Percentiles rank a stretch among this genome's conserved stretches.
phyloP scores from a whole-genome alignment of 2,888 invertebrate genomes.

The Argyresthia albistria region DNA sequence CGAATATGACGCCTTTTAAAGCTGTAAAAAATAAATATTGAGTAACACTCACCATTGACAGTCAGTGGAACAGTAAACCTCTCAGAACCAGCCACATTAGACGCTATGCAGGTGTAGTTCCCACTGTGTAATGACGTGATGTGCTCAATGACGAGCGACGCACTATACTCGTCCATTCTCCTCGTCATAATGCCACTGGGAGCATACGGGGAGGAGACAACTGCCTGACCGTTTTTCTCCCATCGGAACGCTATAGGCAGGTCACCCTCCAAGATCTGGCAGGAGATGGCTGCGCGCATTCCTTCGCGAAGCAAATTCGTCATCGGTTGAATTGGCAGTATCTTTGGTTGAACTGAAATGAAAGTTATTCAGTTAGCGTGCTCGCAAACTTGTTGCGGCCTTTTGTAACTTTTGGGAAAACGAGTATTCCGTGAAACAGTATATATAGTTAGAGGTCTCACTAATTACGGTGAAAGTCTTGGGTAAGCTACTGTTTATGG shows the following conservation, averaged over 20 bases:
- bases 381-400: background rate
- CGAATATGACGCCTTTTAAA: background rate
- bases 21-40: background rate
- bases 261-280: constrained; percentile 93
- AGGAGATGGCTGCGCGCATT: constrained; percentile 91
- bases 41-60: constrained; percentile 77
- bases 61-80: constrained; percentile 84
- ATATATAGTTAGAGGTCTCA: too few relatives aligned
- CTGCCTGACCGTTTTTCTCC: constrained; percentile 89
- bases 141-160: constrained; percentile 88
- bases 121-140: constrained; percentile 89
- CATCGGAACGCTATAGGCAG: constrained; percentile 92
- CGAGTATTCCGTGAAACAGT: too few relatives aligned
- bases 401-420: background rate
- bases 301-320: constrained; percentile 86
- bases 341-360: constrained; percentile 84
- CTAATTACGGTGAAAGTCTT: constrained; percentile 36
- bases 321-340: constrained; percentile 86
- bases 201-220: constrained; percentile 75
- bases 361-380: constrained; percentile 6
- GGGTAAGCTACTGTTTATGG: constrained; percentile 21
- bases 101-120: constrained; percentile 93
- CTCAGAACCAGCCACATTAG: constrained; percentile 87
- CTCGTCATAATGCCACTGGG: constrained; percentile 59
- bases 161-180: constrained; percentile 87